Conservation (phyloP, 2,797 vertebrate genomes). For the Anabacerthia variegaticeps region DNA sequence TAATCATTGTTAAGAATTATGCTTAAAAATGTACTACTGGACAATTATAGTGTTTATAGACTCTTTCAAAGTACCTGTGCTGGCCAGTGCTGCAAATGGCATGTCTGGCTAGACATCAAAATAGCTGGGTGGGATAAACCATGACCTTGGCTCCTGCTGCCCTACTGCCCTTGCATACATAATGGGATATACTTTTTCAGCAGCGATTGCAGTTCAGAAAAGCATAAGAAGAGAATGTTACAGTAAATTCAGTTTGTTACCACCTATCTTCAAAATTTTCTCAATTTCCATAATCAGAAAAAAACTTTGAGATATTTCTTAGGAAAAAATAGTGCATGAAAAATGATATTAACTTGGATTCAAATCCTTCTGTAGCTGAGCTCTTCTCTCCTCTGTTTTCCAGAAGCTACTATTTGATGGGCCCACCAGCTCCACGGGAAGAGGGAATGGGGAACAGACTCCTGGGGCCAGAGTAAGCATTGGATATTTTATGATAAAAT, state of each 20-base stretch:
- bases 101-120: accelerated
- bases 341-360: not conserved
- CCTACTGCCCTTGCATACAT: not conserved
- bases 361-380: not conserved
- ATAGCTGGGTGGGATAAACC: not conserved
- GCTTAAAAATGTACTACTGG: not conserved
- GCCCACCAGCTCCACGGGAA: accelerated
- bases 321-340: not conserved
- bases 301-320: not conserved
- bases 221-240: not conserved
- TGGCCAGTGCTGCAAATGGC: not conserved
- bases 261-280: not conserved
- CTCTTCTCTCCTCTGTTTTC: not conserved
- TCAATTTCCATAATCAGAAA: not conserved
- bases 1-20: not conserved
- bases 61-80: accelerated
- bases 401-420: not conserved
- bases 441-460: accelerated
- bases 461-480: not conserved
- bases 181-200: accelerated
- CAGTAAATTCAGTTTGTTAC: not conserved
- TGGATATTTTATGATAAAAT: not conserved
- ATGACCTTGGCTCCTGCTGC: accelerated
- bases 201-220: not conserved
- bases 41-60: not conserved